phyloP scores from a whole-genome alignment of 2,113 vertebrate genomes.

The Egretta garzetta region DNA sequence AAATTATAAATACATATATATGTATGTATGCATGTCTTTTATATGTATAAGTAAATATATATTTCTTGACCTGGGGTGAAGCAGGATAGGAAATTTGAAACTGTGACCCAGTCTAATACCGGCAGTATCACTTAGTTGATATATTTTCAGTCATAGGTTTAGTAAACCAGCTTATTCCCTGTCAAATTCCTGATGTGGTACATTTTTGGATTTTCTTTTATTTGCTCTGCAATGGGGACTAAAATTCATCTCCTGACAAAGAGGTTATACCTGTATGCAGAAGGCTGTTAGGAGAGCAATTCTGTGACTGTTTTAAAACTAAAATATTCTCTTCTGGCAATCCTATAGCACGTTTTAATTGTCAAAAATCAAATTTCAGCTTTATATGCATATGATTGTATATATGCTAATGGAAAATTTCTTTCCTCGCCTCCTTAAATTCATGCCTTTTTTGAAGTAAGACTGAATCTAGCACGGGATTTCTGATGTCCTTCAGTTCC shows the following conservation, averaged over 20 bases:
- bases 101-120: constrained; percentile 10
- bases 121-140: neutral
- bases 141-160: constrained; percentile 40
- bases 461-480: neutral
- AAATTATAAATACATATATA: neutral
- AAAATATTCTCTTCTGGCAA: neutral
- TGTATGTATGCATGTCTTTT: neutral
- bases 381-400: neutral
- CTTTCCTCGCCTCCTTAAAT: neutral
- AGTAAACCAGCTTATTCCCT: constrained; percentile 62
- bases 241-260: neutral
- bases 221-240: neutral
- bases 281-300: neutral
- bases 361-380: neutral
- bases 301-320: neutral
- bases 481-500: neutral
- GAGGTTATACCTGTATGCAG: constrained; percentile 42
- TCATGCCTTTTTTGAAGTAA: neutral
- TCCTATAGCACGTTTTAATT: neutral
- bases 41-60: neutral
- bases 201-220: constrained; percentile 64
- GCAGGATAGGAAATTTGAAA: neutral
- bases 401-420: neutral
- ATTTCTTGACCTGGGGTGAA: neutral
- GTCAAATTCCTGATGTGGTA: constrained; percentile 57